These are phyloP conservation scores for Heloderma charlesbogerti DNA, from an alignment of 2,113 vertebrate genomes.

Conservation along the genomic window DNA sequence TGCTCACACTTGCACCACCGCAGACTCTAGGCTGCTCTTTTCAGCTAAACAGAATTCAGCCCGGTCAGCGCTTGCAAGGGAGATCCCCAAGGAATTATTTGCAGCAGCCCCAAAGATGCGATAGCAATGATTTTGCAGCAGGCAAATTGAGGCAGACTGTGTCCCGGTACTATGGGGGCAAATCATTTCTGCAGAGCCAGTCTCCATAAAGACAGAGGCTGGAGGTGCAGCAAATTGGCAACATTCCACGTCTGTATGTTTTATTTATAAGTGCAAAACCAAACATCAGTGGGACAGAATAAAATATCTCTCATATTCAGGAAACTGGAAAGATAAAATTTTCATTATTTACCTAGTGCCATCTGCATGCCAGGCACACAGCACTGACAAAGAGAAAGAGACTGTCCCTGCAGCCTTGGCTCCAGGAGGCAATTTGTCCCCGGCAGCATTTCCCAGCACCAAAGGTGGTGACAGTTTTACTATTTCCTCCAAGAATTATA, in stretches of 20 bases:
- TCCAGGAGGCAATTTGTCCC: conserved; percentile 29
- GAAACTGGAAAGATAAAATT: conserved; percentile 31
- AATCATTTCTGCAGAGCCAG: not conserved
- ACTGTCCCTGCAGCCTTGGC: not conserved
- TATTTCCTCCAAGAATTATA: conserved; percentile 11
- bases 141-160: not conserved
- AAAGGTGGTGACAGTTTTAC: not conserved
- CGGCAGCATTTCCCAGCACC: conserved; percentile 21
- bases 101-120: not conserved
- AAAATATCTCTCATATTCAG: conserved; percentile 39
- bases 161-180: not conserved
- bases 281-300: not conserved
- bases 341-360: conserved; percentile 11
- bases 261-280: conserved; percentile 36
- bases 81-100: not conserved
- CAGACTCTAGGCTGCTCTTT: not conserved
- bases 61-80: not conserved
- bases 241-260: conserved; percentile 3
- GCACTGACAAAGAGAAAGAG: conserved; percentile 18
- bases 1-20: not conserved
- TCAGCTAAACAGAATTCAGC: not conserved
- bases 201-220: not conserved
- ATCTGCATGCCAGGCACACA: conserved; percentile 35
- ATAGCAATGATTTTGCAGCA: not conserved
- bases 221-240: not conserved